Conservation (phyloP, 2,113 vertebrate genomes). For the Festucalex cinctus region DNA sequence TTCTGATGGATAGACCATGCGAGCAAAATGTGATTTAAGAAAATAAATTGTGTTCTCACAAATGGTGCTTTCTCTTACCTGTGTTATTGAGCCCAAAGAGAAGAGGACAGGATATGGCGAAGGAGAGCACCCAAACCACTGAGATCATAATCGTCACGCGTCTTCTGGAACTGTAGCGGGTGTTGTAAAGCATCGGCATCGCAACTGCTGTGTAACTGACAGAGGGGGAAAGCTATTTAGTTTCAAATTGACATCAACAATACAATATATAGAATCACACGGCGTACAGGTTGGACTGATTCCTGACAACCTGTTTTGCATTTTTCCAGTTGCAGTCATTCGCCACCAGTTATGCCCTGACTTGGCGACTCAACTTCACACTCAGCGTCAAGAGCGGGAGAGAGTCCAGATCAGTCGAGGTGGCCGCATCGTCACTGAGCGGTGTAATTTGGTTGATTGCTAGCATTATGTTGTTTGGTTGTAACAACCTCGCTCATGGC, state of each 20-base stretch:
- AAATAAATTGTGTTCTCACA: neutral
- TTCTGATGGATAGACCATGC: neutral
- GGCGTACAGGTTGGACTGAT: too few species aligned
- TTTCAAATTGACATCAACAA: neutral
- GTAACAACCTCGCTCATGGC: too few species aligned
- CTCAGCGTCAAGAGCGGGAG: too few species aligned
- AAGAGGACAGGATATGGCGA: constrained; percentile 94
- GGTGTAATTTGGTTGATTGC: too few species aligned
- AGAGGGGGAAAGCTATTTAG: neutral
- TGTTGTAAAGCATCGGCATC: constrained; percentile 98
- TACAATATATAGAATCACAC: neutral
- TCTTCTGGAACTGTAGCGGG: constrained; percentile 94
- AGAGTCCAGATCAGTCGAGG: too few species aligned
- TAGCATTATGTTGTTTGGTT: too few species aligned
- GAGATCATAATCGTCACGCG: constrained; percentile 94
- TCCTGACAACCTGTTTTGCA: constrained; percentile 2
- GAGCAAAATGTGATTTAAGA: neutral
- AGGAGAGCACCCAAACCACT: constrained; percentile 95
- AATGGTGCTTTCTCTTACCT: constrained; percentile 68
- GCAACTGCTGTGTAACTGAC: constrained; percentile 95
- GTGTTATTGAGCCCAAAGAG: constrained; percentile 95
- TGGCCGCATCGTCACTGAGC: too few species aligned
- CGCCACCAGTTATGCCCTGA: too few species aligned
- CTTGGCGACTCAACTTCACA: too few species aligned
- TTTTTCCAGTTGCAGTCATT: too few species aligned